Conservation (phyloP, 2,888 invertebrate genomes). For the Pyrocoelia pectoralis region DNA sequence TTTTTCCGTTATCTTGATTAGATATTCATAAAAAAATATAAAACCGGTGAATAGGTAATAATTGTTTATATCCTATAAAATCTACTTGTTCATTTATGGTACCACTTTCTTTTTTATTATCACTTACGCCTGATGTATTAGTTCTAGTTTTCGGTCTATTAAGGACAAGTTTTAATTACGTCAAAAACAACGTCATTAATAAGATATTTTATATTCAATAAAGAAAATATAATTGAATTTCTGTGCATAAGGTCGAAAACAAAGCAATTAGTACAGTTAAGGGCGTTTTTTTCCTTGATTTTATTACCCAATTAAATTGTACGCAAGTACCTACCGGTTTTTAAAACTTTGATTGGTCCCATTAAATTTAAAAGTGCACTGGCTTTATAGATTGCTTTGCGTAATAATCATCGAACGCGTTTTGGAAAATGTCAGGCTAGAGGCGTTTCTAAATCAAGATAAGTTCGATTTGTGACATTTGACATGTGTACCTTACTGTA, state of each 20-base stretch:
- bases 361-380: neutral
- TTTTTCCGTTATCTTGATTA: no score
- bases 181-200: neutral
- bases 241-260: no score
- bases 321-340: neutral
- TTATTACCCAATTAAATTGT: neutral
- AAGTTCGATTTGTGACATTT: constrained; percentile 13
- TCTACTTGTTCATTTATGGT: no score
- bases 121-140: neutral
- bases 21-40: no score
- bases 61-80: no score
- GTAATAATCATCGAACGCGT: no score
- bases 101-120: neutral
- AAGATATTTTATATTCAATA: neutral
- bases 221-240: neutral
- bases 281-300: no score
- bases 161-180: neutral
- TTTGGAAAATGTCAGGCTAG: neutral
- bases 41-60: no score
- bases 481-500: constrained; percentile 15
- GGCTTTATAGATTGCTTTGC: no score
- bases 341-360: neutral
- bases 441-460: neutral
- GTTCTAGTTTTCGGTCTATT: neutral
- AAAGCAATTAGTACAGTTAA: no score